These are phyloP conservation scores for Bursaphelenchus mucronatus DNA, from an alignment of 1,140 invertebrate genomes.

Conservation along the genomic window DNA sequence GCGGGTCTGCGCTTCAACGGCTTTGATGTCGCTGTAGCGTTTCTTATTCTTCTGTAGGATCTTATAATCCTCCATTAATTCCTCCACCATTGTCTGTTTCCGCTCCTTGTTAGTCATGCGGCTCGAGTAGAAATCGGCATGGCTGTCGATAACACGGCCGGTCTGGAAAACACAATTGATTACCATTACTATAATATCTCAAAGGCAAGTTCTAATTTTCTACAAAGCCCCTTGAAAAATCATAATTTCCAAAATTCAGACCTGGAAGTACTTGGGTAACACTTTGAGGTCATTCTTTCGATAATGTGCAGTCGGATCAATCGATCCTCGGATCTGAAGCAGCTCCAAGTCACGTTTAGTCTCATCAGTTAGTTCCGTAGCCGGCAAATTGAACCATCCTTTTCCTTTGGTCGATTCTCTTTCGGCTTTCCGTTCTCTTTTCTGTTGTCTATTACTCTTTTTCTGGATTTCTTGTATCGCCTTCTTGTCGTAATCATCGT, in stretches of 20 bases:
- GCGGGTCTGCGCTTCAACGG: conserved; percentile 23
- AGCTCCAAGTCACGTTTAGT: conserved; percentile 78
- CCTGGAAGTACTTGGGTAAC: conserved; percentile 80
- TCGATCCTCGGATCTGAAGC: conserved; percentile 81
- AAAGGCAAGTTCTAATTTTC: conserved; percentile 14
- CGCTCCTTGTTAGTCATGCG: conserved; percentile 78
- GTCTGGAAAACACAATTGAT: conserved; percentile 60
- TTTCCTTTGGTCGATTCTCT: conserved; percentile 75
- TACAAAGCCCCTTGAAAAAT: background rate
- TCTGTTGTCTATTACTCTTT: conserved; percentile 15
- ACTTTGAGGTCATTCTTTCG: conserved; percentile 82
- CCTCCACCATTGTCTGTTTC: conserved; percentile 83
- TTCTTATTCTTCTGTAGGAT: conserved; percentile 64
- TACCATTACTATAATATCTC: conserved; percentile 35
- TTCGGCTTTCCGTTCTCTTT: conserved; percentile 58
- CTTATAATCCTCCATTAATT: conserved; percentile 80
- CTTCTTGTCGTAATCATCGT: conserved; percentile 17
- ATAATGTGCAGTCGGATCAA: conserved; percentile 87
- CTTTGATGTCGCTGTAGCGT: conserved; percentile 25
- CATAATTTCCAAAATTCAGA: conserved; percentile 56
- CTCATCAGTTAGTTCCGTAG: conserved; percentile 81
- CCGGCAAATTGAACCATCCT: conserved; percentile 79
- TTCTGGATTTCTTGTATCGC: conserved; percentile 15
- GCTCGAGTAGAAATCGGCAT: conserved; percentile 67
- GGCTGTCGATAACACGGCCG: conserved; percentile 65